Conservation (phyloP, 2,797 vertebrate species). For the Lemur catta region DNA sequence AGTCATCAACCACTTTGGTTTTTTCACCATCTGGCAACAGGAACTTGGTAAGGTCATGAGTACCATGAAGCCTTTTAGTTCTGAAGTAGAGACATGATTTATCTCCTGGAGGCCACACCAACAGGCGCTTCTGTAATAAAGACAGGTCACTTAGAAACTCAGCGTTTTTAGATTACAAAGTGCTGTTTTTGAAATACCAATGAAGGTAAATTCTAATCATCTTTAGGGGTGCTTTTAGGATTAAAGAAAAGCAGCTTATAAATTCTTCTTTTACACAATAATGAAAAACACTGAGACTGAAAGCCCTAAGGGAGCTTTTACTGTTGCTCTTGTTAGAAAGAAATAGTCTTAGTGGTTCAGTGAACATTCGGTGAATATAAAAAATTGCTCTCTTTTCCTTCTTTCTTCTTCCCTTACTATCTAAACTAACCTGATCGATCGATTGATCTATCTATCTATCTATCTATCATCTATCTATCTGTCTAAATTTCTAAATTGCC, state of each 20-base stretch:
- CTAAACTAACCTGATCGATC: background rate
- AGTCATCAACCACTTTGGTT: background rate
- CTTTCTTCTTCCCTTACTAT: background rate
- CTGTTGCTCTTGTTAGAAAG: background rate
- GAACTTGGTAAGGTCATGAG: background rate
- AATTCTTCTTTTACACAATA: conserved; percentile 49
- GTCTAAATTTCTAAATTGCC: background rate
- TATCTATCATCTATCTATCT: background rate
- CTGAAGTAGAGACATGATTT: background rate
- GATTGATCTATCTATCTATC: background rate
- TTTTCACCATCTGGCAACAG: background rate
- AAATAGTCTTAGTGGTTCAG: background rate
- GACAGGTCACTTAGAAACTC: background rate
- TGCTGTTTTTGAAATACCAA: conserved; percentile 2
- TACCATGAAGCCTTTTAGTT: background rate
- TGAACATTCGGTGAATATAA: background rate
- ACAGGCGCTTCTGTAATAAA: background rate
- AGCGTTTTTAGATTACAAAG: conserved; percentile 16
- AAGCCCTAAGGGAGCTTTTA: background rate
- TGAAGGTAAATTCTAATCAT: conserved; percentile 60
- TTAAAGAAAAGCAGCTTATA: conserved; percentile 66
- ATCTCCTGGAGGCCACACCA: background rate
- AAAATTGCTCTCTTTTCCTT: background rate
- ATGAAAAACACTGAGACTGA: conserved; percentile 2
- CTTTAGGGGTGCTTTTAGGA: conserved; percentile 54